Evolutionary conservation across 2,888 invertebrate species (phyloP), one percentile per base, ranked within the genome.

Genomic region (Thelaira solivaga): DNA sequence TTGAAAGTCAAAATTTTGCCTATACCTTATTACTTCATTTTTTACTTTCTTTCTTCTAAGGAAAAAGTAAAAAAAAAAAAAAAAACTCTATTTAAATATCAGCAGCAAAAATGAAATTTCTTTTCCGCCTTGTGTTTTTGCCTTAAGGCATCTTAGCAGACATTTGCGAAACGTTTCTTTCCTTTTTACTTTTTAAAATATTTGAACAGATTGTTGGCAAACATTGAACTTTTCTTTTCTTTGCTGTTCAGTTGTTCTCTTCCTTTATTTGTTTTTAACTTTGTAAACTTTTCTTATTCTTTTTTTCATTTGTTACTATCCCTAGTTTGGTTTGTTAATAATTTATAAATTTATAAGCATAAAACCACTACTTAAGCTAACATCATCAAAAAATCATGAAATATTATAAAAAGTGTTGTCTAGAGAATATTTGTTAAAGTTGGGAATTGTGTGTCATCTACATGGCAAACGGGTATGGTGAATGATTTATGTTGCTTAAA

Each of bases 301-400:
- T 36, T 24, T 39, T 39, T 39, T 39, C 36, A 13, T 39, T 39
- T 3, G n/a, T n/a, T n/a, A n/a, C n/a, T n/a, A n/a, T 13, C 6
- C 16, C 29, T 16, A 20, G 49, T 69, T 43, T 31, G 20, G 69
- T 65, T 78, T 47, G 69, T 78, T 78, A 78, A 74, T 78, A 78
- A 78, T 78, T 78, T 61, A 78, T 78, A 71, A 74, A 74, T 74
- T 78, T 74, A 78, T 78, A 74, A 78, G 78, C 78, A 78, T 74
- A 78, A 78, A 78, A 78, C 78, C 78, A 71, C 78, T 71, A 74
- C 74, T 78, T 78, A 71, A 74, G 55, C 69, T 49, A 71, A 74
- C 78, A 78, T 69, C 69, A 78, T 78, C 69, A 74, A 78, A 71
- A 65, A 78, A 78, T 74, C 74, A 69, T 74, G 34, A 55, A 61